Percentiles rank a stretch among this genome's conserved stretches.
These are phyloP conservation scores for Rambutsinella grinnellia DNA, from an alignment of 2,888 invertebrate genomes.

Conservation along the genomic window DNA sequence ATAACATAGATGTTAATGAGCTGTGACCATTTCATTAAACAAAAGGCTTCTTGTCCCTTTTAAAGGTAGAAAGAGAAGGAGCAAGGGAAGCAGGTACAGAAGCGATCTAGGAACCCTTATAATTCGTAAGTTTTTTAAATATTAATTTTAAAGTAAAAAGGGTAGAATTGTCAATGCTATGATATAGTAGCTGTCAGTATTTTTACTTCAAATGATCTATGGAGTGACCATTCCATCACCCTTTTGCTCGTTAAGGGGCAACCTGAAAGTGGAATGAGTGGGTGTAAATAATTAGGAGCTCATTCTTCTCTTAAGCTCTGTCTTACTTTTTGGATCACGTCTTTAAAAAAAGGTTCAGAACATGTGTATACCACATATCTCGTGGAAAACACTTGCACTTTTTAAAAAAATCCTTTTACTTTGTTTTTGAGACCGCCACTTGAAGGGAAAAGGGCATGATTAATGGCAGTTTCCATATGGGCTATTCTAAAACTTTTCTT, in stretches of 20 bases:
- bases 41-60: not conserved
- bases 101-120: slow-evolving; percentile 20
- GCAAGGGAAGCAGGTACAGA: slow-evolving; percentile 48
- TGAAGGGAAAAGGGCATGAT: slow-evolving; percentile 36
- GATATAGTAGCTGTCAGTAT: slow-evolving; percentile 5
- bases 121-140: slow-evolving; percentile 17
- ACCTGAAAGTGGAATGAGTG: slow-evolving; percentile 12
- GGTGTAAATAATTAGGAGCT: slow-evolving; percentile 36
- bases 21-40: slow-evolving; percentile 33
- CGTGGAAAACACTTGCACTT: not conserved
- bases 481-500: slow-evolving; percentile 13
- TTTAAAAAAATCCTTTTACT: not conserved
- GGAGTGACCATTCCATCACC: slow-evolving; percentile 47
- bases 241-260: slow-evolving; percentile 17
- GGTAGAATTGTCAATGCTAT: not conserved
- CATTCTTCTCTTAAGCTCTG: not conserved
- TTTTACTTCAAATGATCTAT: slow-evolving; percentile 44
- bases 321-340: not conserved
- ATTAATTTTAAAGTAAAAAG: not conserved
- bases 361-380: not conserved
- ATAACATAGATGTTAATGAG: slow-evolving; percentile 31
- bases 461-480: slow-evolving; percentile 54
- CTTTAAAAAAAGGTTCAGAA: not conserved
- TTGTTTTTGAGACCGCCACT: not conserved
- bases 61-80: slow-evolving; percentile 59